A percentile compares a stretch with the other conserved stretches of the same genome.
phyloP scores from a whole-genome alignment of 2,888 invertebrate genomes.

The Drosophila neonasuta region DNA sequence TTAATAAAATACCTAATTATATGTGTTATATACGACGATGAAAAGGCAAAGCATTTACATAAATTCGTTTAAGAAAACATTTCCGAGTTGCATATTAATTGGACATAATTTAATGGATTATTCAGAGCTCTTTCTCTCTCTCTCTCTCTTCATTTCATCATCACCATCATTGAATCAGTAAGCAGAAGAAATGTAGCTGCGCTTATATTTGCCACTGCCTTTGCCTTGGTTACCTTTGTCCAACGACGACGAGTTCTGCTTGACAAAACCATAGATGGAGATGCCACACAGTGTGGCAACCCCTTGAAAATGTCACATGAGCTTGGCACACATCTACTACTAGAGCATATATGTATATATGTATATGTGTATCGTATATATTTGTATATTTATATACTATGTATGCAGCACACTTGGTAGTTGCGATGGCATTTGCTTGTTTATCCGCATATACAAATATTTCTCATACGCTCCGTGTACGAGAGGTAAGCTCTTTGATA shows the following conservation, averaged over 20 bases:
- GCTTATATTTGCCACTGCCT: conserved; percentile 4
- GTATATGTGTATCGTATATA: neutral
- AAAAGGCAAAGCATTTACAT: neutral
- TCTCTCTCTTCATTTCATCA: neutral
- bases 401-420: conserved; percentile 19
- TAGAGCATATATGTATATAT: neutral
- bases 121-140: neutral
- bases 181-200: conserved; percentile 23
- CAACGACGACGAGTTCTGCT: conserved; percentile 11
- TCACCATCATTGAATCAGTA: neutral
- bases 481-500: conserved; percentile 38
- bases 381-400: neutral
- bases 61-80: neutral
- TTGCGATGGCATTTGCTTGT: conserved; percentile 57
- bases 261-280: conserved; percentile 23
- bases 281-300: neutral
- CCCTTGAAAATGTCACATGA: conserved; percentile 38
- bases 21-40: neutral
- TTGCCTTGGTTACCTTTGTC: conserved; percentile 70
- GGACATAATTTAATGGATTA: conserved; percentile 26
- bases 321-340: conserved; percentile 28
- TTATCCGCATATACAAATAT: conserved; percentile 70
- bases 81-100: neutral
- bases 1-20: neutral
- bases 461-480: conserved; percentile 52